A percentile compares a stretch with the other conserved stretches of the same genome.
These are phyloP conservation scores for Garrulus glandarius DNA, from an alignment of 2,797 vertebrate species.

Conservation along the genomic window DNA sequence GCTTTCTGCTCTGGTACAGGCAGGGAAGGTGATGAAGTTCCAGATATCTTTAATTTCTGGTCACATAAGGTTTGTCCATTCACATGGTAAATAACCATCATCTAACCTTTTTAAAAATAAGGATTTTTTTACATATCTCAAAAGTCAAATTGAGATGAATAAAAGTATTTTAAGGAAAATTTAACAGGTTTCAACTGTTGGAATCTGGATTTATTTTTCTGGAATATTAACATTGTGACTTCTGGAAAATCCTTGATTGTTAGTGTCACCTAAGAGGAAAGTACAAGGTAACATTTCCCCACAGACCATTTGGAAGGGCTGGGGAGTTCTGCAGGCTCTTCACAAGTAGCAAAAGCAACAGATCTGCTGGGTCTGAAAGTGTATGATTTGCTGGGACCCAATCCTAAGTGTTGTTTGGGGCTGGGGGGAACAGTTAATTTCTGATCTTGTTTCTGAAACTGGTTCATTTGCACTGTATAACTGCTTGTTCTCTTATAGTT, in stretches of 20 bases:
- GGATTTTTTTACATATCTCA: background rate
- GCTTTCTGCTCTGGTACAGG: background rate
- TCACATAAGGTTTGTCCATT: rapidly evolving
- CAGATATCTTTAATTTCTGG: background rate
- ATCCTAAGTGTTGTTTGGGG: background rate
- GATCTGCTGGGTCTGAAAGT: background rate
- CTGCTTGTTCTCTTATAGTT: slow-evolving; percentile 42
- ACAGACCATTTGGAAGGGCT: background rate
- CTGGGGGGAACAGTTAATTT: background rate
- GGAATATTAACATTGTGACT: background rate
- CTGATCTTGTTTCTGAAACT: background rate
- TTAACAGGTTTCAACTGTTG: background rate
- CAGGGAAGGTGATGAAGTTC: background rate
- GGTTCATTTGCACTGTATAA: slow-evolving; percentile 26
- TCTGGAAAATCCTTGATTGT: background rate
- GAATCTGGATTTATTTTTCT: background rate
- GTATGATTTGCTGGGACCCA: background rate
- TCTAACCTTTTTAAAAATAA: background rate
- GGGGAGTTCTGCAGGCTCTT: background rate
- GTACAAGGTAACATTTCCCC: background rate
- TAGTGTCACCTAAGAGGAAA: background rate
- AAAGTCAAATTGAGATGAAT: background rate
- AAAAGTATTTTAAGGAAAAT: background rate
- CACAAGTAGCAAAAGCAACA: background rate
- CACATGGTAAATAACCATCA: background rate